Evolutionary conservation across 2,797 vertebrate genomes (phyloP), one percentile per base, ranked within the genome.

Genomic region (Cossypha caffra): DNA sequence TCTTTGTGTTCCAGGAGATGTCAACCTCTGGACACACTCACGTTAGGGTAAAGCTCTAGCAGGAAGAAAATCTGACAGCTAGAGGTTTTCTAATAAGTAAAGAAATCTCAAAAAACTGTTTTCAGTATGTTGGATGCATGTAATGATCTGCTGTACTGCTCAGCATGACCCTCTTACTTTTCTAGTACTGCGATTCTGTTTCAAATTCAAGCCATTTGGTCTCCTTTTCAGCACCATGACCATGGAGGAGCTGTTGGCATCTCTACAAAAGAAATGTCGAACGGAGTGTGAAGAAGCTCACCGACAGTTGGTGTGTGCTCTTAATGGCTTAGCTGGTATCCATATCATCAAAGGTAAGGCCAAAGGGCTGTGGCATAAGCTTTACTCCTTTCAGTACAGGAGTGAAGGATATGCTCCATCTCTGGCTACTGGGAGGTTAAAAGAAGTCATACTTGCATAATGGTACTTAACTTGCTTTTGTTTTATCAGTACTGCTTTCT

Each of bases 241-340:
- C 18, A 99, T 99, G 99, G 99, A 99, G 95, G 99, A 99, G 84
- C 98, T 99, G 77, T 97, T 99, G 72, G 99, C 99, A 90, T 99
- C 99, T 47, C 97, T 99, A 97, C 99, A 99, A 98, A 99, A 99
- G 98, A 99, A 99, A 95, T 99, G 99, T 97, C 98, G 99, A 88
- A 99, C 99, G 2, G 99, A 99, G 94, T 99, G 99, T 95, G 99
- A 99, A 97, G 99, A 99, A 97, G 99, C 98, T 20, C 99, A 99
- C 97, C 98, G 99, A 76, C 99, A 99, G 94, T 92, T 99, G 79
- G 99, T 99, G 95, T 99, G 99, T 90, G 99, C 99, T 77, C 98
- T 99, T 90, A 99, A 99, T 62, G 99, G 99, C 64, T 98, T 99
- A 97, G 99, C 99, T 54, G 99, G 99, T 94, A 99, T 99, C 97